Conservation (phyloP, 2,797 vertebrate genomes). For the Fringilla coelebs region DNA sequence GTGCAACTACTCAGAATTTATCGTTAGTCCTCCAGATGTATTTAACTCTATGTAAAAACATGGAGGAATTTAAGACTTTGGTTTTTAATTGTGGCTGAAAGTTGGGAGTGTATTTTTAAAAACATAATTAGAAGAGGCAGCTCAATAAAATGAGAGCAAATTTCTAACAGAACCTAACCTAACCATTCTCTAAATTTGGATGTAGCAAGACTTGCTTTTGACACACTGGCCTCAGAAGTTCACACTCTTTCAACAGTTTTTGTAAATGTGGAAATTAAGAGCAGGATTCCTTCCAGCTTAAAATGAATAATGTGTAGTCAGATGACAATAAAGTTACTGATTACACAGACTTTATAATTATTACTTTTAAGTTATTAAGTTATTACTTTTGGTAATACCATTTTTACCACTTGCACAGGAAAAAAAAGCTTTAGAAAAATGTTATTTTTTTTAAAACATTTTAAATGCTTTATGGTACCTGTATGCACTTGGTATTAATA, state of each 20-base stretch:
- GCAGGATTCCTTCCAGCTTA: not conserved
- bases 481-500: not conserved
- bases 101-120: not conserved
- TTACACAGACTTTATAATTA: not conserved
- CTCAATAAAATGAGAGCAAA: not conserved
- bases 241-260: not conserved
- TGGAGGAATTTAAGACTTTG: not conserved
- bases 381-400: not conserved
- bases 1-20: not conserved
- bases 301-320: not conserved
- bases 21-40: not conserved
- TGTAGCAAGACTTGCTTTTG: not conserved
- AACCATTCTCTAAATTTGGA: not conserved
- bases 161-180: not conserved
- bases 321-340: not conserved
- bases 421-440: not conserved
- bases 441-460: not conserved
- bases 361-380: not conserved
- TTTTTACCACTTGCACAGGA: not conserved
- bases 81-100: constrained; percentile 12
- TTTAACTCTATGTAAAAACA: constrained; percentile 10
- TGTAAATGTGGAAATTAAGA: not conserved
- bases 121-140: constrained; percentile 9
- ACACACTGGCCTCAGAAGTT: not conserved
- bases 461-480: not conserved